Base-by-base conservation (phyloP, 2,888 invertebrate species). In the Prostheceraeus crozeri region DNA sequence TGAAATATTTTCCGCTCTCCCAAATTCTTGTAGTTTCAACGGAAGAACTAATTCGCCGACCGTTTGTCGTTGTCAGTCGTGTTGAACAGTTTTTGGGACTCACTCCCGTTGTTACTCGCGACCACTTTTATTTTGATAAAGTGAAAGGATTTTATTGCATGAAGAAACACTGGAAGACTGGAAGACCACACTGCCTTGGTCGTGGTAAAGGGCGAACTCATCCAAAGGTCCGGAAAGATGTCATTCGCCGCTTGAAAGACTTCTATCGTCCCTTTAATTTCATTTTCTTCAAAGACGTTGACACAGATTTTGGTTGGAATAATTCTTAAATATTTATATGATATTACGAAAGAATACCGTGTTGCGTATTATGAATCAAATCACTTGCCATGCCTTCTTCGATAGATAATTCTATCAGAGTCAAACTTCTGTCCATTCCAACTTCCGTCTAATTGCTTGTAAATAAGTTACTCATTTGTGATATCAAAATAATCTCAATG, bases 221-320 rank as follows among this genome's bases (percentile, higher is more conserved):
- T 78, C 87, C 89, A 8, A 80, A 85, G 36, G 86, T 89, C 16
- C 84, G 85, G 76, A 84, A 85, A 0, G 80, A 83, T 53, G 84
- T 87, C 60, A 82, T 88, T 63, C 83, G 84, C 45, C 85, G 85
- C 71, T 78, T 90, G 67, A 81, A 87, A 59, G 84, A 83, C 72
- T 90, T 88, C 80, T 91, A 89, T 78, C 83, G 84, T 66, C 87
- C 88, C 69, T 88, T 88, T 78, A 91, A 91, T 79, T 86, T 87
- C 75, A 83, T 84, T 71, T 89, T 91, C 75, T 91, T 89, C 76
- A 87, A 88, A 69, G 82, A 90, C 67, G 84, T 89, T 16, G 89
- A 89, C 3, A 86, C 87, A 75, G 87, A 89, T 77, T 83, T 90
- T 64, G 87, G 87, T 65, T 90, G 90, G 90, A 14, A 48, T 6